Evolutionary conservation across 2,113 vertebrate genomes (phyloP).

Genomic region (Ciconia stormi): DNA sequence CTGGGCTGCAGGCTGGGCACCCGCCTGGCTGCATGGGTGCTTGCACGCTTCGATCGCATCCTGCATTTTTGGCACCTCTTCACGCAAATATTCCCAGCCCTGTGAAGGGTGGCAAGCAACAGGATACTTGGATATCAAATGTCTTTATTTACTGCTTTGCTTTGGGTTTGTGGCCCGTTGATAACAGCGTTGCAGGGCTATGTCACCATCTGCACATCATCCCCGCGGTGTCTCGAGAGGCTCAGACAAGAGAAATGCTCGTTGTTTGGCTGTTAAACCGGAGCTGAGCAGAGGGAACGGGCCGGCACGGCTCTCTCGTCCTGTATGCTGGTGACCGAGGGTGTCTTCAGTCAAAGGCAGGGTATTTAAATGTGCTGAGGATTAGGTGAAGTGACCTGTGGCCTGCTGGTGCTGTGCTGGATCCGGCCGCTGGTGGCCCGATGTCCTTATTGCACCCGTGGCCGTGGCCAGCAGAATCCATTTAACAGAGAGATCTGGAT

Average conservation of each 20-base stretch:
- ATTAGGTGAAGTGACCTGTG: neutral
- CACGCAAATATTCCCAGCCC: neutral
- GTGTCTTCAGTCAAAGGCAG: neutral
- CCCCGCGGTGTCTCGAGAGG: neutral
- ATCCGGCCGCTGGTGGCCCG: neutral
- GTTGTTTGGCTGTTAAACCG: neutral
- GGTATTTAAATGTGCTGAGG: neutral
- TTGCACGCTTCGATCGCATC: accelerated
- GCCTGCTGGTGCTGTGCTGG: neutral
- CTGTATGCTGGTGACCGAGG: accelerated
- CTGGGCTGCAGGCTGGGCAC: neutral
- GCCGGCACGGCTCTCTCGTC: accelerated
- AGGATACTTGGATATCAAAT: no score
- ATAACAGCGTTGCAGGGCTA: neutral
- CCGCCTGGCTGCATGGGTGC: neutral
- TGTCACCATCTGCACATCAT: no score
- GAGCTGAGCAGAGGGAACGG: neutral
- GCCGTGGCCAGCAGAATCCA: neutral
- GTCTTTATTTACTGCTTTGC: no score
- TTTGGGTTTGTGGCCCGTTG: neutral
- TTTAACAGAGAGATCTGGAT: neutral
- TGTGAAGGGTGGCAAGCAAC: neutral
- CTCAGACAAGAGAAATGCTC: neutral
- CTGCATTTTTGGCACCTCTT: accelerated
- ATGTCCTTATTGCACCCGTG: neutral